A percentile compares a stretch with the other conserved stretches of the same genome.
Conservation (phyloP, 2,797 vertebrate species). For the Corythornis leucogaster region DNA sequence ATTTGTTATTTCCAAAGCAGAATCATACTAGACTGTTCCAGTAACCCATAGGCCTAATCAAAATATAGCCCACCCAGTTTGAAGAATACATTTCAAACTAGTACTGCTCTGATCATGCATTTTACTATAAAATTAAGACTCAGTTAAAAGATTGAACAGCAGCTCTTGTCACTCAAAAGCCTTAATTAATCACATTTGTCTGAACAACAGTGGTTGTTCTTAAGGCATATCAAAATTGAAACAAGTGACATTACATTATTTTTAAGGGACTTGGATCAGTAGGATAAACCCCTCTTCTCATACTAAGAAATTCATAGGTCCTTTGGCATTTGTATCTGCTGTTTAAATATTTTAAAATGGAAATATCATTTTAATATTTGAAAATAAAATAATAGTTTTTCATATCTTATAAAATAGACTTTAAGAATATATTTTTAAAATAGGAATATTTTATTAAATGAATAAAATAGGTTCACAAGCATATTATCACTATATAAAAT, state of each 20-base stretch:
- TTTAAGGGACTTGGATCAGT: neutral
- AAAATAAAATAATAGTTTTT: neutral
- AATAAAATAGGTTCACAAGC: neutral
- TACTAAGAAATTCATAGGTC: neutral
- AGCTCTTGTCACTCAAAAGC: neutral
- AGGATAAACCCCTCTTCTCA: neutral
- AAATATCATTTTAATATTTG: neutral
- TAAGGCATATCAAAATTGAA: neutral
- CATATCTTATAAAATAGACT: neutral
- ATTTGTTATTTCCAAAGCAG: neutral
- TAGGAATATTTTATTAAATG: neutral
- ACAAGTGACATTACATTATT: neutral
- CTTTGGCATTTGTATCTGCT: neutral
- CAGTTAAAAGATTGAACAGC: neutral
- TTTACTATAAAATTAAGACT: constrained; percentile 30
- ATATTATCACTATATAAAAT: neutral
- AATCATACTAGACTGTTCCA: neutral
- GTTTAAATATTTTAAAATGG: neutral
- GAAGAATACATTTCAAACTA: neutral
- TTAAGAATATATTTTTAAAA: neutral
- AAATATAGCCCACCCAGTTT: neutral
- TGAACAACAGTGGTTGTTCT: neutral
- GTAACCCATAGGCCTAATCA: neutral
- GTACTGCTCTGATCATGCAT: neutral
- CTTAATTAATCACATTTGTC: constrained; percentile 6